A percentile compares a stretch with the other conserved stretches of the same genome.
Evolutionary conservation across 35 echinoderm and acorn worm genomes (phyloP).

Genomic region (Ophiothrix spiculata): DNA sequence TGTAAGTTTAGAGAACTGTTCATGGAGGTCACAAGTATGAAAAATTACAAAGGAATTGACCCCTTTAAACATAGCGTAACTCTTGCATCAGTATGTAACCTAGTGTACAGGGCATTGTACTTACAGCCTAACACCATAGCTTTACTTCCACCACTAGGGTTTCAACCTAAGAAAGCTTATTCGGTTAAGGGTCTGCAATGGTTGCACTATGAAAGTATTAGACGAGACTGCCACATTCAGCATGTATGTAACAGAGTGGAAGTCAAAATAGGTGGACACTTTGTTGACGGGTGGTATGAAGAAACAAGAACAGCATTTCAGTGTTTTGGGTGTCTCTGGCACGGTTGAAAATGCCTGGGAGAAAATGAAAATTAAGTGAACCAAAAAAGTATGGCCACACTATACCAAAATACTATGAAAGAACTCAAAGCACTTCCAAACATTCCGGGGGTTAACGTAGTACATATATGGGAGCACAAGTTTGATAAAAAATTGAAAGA

Average conservation of each 20-base stretch:
- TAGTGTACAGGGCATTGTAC: constrained; percentile 20
- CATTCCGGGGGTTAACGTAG: no score
- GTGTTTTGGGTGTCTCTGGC: no score
- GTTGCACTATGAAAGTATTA: neutral
- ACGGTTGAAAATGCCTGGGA: no score
- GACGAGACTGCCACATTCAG: neutral
- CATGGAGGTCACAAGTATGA: neutral
- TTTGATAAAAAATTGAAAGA: no score
- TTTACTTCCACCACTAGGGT: neutral
- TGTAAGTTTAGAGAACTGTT: neutral
- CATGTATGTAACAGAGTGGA: constrained; percentile 26
- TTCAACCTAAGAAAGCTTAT: neutral
- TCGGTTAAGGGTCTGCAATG: neutral
- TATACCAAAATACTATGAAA: no score
- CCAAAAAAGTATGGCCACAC: no score
- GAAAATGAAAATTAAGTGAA: no score
- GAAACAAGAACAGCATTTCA: no score
- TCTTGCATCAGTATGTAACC: constrained; percentile 24
- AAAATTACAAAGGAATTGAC: constrained; percentile 16
- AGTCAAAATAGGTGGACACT: neutral
- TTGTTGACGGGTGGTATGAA: neutral
- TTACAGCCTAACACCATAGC: neutral
- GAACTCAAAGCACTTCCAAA: no score
- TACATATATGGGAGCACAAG: no score
- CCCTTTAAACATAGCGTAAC: constrained; percentile 35